Base-by-base conservation (phyloP, 2,113 vertebrate genomes). In the Donacobius atricapilla region DNA sequence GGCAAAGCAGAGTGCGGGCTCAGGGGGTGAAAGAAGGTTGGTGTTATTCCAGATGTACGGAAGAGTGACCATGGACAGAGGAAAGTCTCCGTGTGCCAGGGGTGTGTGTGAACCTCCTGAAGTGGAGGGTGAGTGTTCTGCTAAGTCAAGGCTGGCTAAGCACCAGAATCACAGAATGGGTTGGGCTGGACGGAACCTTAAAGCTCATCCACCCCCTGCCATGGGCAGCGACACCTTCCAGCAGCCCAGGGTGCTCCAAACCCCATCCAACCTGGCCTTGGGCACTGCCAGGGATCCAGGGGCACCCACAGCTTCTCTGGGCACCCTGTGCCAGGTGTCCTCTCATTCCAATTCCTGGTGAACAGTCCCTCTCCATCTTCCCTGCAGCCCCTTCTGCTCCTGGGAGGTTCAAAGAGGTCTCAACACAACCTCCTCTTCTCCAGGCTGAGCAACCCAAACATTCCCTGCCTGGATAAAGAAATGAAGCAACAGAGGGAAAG, bases 21-120 rank as follows among this genome's bases (percentile, higher is more conserved):
- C 61, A 16, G 69, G 14, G 23, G 6, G 19, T 73, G 53, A 33
- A 45, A 22, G 58, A 25, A 68, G 93, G 31, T 13, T 12, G 47
- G 69, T 73, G 82, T 75, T 66, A 40, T 37, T 89, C 77, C 95
- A 95, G 89, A 92, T 72, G 94, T 83, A 73, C 91, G 86, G 56
- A 44, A 30, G 47, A 60, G 30, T 39, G 39, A 47, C 56, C 54
- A 10, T 5, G 12, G 68, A 25, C 60, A 63, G 60, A 50, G 24
- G 3, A 4, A 50, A 23, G 61, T 30, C 4, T 42, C 47, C 47
- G 15, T 2, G 1, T 2, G 77, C 80, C 83, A 35, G 14, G 3
- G 40, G 40, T 10, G 40, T 2, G 14, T 15, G 58, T 11, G 37
- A 56, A 15, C 47, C 72, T 25, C 60, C 47, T 58, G 60, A 58